Evolutionary conservation across 1,140 invertebrate genomes (phyloP), one percentile per base, ranked within the genome.

Genomic region (Diploscapter pachys): DNA sequence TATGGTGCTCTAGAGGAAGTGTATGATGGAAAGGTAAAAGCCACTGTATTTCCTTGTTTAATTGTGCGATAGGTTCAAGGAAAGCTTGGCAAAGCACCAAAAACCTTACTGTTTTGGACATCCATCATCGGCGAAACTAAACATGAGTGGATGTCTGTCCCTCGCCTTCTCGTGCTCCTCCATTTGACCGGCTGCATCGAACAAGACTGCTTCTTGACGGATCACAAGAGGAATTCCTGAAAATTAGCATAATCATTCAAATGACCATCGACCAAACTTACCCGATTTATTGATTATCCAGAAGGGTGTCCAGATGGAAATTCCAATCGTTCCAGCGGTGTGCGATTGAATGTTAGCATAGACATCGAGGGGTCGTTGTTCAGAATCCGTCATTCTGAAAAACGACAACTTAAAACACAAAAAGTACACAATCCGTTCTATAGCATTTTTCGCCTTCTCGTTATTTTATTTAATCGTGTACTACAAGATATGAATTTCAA

Each of bases 211-310:
- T 86, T 96, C 94, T 87, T 97, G 95, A 81, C 91, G 90, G 85
- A 96, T 95, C 31, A 98, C 91, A n/a, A 98, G 86, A 2, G 95
- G 94, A 57, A 98, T 88, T 0, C 71, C 71, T 68, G 48, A 9
- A 64, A 64, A 8, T 8, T 31, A 31, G 31, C 31, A 31, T 31
- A 31, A 31, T 31, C 31, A 31, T 31, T 31, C 31, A 1, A 31
- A 31, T 31, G 31, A 31, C 1, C 31, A 31, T 31, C 31, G 31
- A 31, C 31, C 31, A 31, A 31, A 31, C 2, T 8, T 68, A 4
- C 95, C 95, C 11, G 93, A 94, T 86, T 93, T 93, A 86, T 99
- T 98, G 51, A 98, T 90, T 78, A 99, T 90, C 95, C 96, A 98
- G 87, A 92, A 96, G 1, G 92, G 91, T 48, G 93, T 92, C 75